These are phyloP conservation scores for Sigmodon hispidus DNA, from an alignment of 2,113 vertebrate genomes.

Conservation along the genomic window DNA sequence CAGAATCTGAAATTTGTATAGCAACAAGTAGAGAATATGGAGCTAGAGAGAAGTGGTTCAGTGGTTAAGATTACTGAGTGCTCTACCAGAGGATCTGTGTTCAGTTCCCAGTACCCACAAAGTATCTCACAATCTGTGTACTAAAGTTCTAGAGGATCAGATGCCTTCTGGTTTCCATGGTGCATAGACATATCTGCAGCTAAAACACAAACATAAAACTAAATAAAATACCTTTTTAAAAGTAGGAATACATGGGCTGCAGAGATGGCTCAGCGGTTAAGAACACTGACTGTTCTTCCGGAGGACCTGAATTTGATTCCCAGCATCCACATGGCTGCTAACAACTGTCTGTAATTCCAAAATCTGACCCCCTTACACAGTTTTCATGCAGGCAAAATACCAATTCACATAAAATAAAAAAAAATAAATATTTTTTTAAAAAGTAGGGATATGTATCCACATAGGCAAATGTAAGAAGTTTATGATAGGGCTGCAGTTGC, in stretches of 20 bases:
- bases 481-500: neutral
- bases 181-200: neutral
- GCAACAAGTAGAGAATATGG: neutral
- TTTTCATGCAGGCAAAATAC: neutral
- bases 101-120: neutral
- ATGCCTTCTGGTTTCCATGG: neutral
- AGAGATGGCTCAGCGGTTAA: no score
- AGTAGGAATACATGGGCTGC: no score
- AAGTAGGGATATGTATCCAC: neutral
- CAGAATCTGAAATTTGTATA: neutral
- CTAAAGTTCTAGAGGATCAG: neutral
- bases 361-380: no score
- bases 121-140: neutral
- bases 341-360: no score
- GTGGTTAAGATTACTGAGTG: neutral
- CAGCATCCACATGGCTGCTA: no score
- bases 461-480: neutral
- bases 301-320: no score
- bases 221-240: neutral
- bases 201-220: neutral
- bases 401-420: neutral
- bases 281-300: no score
- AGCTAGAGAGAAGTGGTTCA: neutral
- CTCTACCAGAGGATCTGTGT: neutral
- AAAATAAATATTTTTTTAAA: neutral